Evolutionary conservation across 2,797 vertebrate genomes (phyloP).

Genomic region (Petrocephalus schoutedeni): DNA sequence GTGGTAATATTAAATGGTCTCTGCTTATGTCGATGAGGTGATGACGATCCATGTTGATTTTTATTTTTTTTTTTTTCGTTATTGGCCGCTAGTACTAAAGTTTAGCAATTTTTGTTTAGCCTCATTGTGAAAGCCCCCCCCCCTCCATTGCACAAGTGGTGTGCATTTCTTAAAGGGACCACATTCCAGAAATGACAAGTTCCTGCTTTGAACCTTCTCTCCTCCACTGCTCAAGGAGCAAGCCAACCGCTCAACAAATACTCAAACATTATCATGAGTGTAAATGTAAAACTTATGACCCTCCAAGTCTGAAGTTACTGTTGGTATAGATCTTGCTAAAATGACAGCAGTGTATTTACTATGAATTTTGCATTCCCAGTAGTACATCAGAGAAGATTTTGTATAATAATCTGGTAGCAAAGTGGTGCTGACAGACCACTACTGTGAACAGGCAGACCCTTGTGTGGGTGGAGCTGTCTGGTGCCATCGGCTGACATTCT

Average conservation of each 20-base stretch:
- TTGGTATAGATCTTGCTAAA: background rate
- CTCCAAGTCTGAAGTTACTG: background rate
- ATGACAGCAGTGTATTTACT: background rate
- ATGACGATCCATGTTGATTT: too few relatives aligned
- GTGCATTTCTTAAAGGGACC: background rate
- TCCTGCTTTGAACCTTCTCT: background rate
- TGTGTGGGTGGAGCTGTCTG: background rate
- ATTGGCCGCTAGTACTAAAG: background rate
- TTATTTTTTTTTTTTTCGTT: background rate
- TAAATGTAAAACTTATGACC: background rate
- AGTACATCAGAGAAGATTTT: background rate
- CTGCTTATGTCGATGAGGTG: background rate
- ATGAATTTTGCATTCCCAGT: background rate
- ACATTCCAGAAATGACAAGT: background rate
- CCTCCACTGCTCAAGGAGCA: background rate
- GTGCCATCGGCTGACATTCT: background rate
- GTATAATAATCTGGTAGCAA: background rate
- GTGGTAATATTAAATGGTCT: background rate
- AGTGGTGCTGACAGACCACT: background rate
- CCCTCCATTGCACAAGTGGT: background rate
- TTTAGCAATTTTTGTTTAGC: background rate
- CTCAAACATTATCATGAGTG: background rate
- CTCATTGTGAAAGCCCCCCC: background rate
- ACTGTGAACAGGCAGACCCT: background rate
- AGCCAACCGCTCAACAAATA: too few relatives aligned